Base-by-base conservation (phyloP, 2,113 vertebrate species). In the Epinephelus lanceolatus region DNA sequence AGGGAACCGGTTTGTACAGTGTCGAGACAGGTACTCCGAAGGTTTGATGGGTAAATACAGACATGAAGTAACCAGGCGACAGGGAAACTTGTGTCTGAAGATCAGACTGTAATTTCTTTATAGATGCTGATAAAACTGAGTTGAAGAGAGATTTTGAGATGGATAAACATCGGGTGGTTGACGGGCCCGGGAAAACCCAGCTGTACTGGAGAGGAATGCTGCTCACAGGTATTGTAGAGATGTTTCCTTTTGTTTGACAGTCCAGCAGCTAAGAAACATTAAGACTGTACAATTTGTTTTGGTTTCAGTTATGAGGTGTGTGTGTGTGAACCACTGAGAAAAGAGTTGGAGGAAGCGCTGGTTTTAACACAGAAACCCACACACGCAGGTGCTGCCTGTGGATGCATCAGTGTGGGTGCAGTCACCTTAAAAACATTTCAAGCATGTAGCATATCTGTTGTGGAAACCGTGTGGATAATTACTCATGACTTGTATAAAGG, bases 1-100 rank as follows among this genome's bases (percentile, higher is more conserved):
- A 78, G 77, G 81, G 75, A 94, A 94, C 94, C 89, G 88, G 94
- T 94, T 92, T 81, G 92, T 86, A 59, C 92, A 93, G 86, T 85
- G 76, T 68, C 55, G 0, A 12, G 1, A 14, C 67, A 83, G 71
- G 68, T 61, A 55, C 68, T 55, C 51, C 0, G 3, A 59, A n/a
- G 23, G 42, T 78, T 69, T 82, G 76, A 77, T 70, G 18, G 60
- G 53, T 83, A 83, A 84, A 88, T 14, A 71, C 76, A 84, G 12
- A 78, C 47, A 68, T 2, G 1, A n/a, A 47, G 57, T 21, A 15
- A 42, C 9, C 59, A 66, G 69, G 74, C 14, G 33, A 85, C 40
- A 47, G 61, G 66, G 57, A 70, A 78, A 19, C 49, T 37, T 15
- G 62, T 27, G 14, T 40, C 12, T 71, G n/a, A 65, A n/a, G 60